These are phyloP conservation scores for Synchiropus splendidus DNA, from an alignment of 2,113 vertebrate species.

Conservation along the genomic window DNA sequence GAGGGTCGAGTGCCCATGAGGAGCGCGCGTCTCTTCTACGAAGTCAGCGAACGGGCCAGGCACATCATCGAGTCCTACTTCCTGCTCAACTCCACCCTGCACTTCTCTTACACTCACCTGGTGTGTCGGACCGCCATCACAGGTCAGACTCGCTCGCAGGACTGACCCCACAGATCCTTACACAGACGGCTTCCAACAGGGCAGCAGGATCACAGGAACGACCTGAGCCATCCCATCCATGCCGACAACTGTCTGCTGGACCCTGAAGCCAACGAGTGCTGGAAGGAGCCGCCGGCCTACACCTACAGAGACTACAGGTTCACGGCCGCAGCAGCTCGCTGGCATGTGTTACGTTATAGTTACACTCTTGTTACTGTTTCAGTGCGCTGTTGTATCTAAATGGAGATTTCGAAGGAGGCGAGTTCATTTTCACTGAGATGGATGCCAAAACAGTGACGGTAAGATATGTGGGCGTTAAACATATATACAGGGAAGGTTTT, in stretches of 20 bases:
- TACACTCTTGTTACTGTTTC: conserved; percentile 3
- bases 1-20: conserved; percentile 83
- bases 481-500: too few species aligned
- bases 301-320: conserved; percentile 94
- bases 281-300: conserved; percentile 94
- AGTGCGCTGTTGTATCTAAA: conserved; percentile 95
- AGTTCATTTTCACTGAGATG: conserved; percentile 97
- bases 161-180: not conserved
- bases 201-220: conserved; percentile 88
- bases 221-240: conserved; percentile 95
- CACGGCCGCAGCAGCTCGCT: too few species aligned
- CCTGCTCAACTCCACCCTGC: conserved; percentile 85
- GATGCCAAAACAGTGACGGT: conserved; percentile 96
- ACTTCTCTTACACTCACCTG: conserved; percentile 96
- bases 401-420: conserved; percentile 90
- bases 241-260: conserved; percentile 96
- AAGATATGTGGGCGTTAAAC: conserved; percentile 34
- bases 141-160: conserved; percentile 54
- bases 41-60: conserved; percentile 86
- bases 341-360: too few species aligned
- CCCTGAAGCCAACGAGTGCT: conserved; percentile 88
- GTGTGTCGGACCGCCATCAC: conserved; percentile 90
- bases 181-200: conserved; percentile 62
- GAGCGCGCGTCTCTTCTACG: conserved; percentile 88
- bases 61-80: conserved; percentile 88